Base-by-base conservation (phyloP, 35 echinoderm and acorn worm species). In the Apostichopus californicus region DNA sequence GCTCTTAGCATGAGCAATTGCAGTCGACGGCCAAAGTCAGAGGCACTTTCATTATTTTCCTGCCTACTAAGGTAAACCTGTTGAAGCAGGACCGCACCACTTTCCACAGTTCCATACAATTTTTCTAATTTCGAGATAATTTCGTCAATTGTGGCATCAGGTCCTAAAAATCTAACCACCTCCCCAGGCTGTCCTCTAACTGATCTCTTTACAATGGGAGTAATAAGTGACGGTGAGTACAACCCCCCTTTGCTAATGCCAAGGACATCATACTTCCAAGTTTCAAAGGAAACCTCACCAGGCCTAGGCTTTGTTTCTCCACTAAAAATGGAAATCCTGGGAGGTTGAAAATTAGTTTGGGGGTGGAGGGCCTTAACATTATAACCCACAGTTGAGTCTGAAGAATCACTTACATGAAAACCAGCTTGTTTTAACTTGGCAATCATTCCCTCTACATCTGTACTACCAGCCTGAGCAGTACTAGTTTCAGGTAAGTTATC, bases 231-330 rank as follows among this genome's bases (percentile, higher is more conserved):
- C 0, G 18, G 34, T 28, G 18, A 56, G 24, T 93, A 81, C 18
- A 5, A 57, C 17, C 68, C 77, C 13, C 63, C 85, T 72, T 58
- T 78, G 1, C 57, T 9, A 5, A 87, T 14, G 1, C 81, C 57
- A 9, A 60, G 8, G 1, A 93, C 86, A 25, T 88, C 92, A 78
- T 93, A 89, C 11, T 55, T 57, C 92, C 92, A 93, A 3, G 54
- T 20, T 14, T 93, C 86, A 64, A 87, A 93, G 0, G 4, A 59
- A 12, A 17, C 11, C 34, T 93, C 92, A 2, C 91, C 91, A 1
- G 84, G 72, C 12, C 73, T 86, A 4, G 83, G 68, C 18, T 93
- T 93, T 5, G 92, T 13, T 18, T 85, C 73, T 9, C 92, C 81
- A 23, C 59, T 53, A 15, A 93, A 87, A 24, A n/a, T 20, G 46